Evolutionary conservation across 2,113 vertebrate genomes (phyloP).

Genomic region (Grus americana): DNA sequence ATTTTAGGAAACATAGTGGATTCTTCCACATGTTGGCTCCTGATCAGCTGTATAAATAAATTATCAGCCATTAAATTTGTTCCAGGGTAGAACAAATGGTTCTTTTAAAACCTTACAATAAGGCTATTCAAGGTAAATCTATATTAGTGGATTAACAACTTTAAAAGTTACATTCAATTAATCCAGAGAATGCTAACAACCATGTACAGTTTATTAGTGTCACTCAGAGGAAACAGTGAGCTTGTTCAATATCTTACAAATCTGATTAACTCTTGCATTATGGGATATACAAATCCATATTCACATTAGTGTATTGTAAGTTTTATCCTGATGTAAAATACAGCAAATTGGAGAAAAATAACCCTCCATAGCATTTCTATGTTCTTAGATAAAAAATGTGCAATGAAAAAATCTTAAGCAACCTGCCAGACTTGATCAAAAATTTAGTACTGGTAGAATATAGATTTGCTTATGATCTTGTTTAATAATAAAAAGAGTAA

Average conservation of each 20-base stretch:
- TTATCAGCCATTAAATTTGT: constrained; percentile 78
- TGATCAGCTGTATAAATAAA: constrained; percentile 74
- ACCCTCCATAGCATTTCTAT: not conserved
- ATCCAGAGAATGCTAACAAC: constrained; percentile 83
- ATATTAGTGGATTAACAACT: constrained; percentile 65
- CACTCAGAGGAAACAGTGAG: constrained; percentile 37
- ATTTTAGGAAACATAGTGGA: constrained; percentile 80
- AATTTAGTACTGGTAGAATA: not conserved
- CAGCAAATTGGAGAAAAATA: constrained; percentile 19
- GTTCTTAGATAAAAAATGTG: not conserved
- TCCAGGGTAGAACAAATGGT: constrained; percentile 76
- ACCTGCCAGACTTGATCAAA: not conserved
- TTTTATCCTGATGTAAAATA: constrained; percentile 1
- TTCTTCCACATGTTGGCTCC: constrained; percentile 75
- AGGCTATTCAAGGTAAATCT: constrained; percentile 82
- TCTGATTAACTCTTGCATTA: constrained; percentile 56
- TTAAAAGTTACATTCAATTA: constrained; percentile 83
- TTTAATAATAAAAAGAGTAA: not conserved
- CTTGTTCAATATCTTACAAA: constrained; percentile 52
- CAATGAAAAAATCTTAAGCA: not conserved
- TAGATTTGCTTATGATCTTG: not conserved
- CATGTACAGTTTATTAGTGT: constrained; percentile 73
- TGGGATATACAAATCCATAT: constrained; percentile 41
- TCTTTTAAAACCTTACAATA: constrained; percentile 78
- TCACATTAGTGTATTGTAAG: constrained; percentile 7